Evolutionary conservation across 1,140 invertebrate genomes (phyloP), one percentile per base, ranked within the genome.

Genomic region (Copidosoma floridanum): DNA sequence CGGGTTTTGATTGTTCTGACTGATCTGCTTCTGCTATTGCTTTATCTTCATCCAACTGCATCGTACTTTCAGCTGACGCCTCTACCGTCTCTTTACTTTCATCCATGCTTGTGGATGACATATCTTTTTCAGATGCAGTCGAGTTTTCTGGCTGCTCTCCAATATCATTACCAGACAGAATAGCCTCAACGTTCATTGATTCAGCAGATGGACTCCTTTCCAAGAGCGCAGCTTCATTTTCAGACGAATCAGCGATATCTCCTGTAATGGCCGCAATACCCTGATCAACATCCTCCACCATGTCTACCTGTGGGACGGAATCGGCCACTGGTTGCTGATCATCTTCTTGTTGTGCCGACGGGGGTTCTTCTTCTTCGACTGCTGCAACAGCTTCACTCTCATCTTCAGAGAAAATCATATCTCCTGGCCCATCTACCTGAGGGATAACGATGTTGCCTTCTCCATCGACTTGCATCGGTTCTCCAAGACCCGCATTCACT

Each of bases 401-500:
- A 7, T 73, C 69, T 5, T 79, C 76, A 1, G 72, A 72, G 1
- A 77, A 67, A 0, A 76, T 64, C 20, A 73, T 32, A 50, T 78
- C 79, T 3, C 64, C 68, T 5, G 75, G 64, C 5, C 79, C 79
- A 41, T 80, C 79, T 0, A 80, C 72, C 54, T 81, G 79, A 0
- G 79, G 79, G 57, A 81, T 78, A 7, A 81, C 68, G 18, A 79
- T 77, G 47, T 78, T 80, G 3, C 75, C 77, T 6, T 80, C 78
- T 1, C 72, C 73, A 40, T 80, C 78, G 0, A 81, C 74, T 60
- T 81, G 77, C 75, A 81, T 76, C 0, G 75, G 63, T 20, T 81
- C 79, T 0, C 68, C 75, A 14, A 58, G 67, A 12, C 61, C 51
- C 2, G 72, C 71, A 2, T 75, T 73, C 8, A 77, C 55, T 0